These are phyloP conservation scores for Thera britannica DNA, from an alignment of 2,888 invertebrate genomes.

Conservation along the genomic window DNA sequence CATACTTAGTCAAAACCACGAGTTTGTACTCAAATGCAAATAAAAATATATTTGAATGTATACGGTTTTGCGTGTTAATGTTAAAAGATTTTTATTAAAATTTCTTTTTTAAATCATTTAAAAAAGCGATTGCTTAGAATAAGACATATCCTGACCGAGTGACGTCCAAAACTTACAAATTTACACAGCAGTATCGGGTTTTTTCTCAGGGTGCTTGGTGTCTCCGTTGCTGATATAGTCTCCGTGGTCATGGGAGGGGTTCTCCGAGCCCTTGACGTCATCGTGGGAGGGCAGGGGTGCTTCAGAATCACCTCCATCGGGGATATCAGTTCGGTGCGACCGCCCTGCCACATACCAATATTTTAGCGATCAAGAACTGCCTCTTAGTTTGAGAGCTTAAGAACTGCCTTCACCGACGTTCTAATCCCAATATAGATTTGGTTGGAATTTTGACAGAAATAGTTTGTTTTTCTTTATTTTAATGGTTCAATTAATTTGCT, in stretches of 20 bases:
- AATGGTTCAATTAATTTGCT: too few species aligned
- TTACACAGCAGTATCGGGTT: constrained; percentile 82
- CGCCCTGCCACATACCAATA: constrained; percentile 84
- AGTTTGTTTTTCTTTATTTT: too few species aligned
- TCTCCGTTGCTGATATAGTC: constrained; percentile 85
- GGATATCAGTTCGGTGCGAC: constrained; percentile 85
- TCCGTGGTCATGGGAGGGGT: constrained; percentile 85
- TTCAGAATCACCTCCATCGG: constrained; percentile 86
- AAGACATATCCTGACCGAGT: constrained; percentile 25
- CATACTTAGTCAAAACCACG: too few species aligned
- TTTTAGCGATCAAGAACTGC: constrained; percentile 81
- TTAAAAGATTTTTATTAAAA: not conserved
- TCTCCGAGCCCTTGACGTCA: constrained; percentile 85
- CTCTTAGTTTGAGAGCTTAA: not conserved
- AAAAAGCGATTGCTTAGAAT: not conserved
- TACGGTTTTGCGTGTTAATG: too few species aligned
- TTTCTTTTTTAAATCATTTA: not conserved
- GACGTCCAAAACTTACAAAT: constrained; percentile 53
- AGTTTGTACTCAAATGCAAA: too few species aligned
- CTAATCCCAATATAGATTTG: too few species aligned
- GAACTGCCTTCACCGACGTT: not conserved
- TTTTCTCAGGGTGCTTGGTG: constrained; percentile 79
- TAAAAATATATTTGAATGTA: too few species aligned
- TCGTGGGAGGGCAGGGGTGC: constrained; percentile 85
- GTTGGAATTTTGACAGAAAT: too few species aligned